Evolutionary conservation across 2,888 invertebrate genomes (phyloP).

Genomic region (Eremobia ochroleuca): DNA sequence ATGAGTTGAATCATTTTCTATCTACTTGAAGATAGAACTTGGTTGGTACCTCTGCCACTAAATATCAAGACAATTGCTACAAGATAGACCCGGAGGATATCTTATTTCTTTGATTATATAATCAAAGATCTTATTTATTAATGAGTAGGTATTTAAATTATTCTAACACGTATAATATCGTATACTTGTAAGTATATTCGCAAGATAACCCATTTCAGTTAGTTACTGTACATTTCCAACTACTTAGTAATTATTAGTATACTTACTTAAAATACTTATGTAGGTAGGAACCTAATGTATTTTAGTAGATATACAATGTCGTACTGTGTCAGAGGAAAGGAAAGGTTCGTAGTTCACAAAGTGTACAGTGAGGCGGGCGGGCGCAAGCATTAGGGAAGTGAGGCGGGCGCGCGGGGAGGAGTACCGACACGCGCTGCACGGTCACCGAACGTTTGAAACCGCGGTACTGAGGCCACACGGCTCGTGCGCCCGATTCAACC

Average conservation of each 20-base stretch:
- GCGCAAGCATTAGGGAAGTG: constrained; percentile 49
- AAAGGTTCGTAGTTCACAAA: constrained; percentile 65
- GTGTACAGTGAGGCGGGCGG: constrained; percentile 60
- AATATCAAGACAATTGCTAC: neutral
- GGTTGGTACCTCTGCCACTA: neutral
- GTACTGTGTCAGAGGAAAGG: constrained; percentile 40
- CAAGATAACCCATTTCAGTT: constrained; percentile 21
- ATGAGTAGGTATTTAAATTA: constrained; percentile 2
- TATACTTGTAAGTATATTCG: constrained; percentile 5
- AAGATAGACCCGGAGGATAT: neutral
- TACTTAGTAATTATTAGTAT: constrained; percentile 5
- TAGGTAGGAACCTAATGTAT: constrained; percentile 4
- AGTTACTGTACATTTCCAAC: constrained; percentile 7
- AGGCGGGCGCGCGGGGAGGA: constrained; percentile 76
- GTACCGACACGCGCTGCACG: constrained; percentile 90
- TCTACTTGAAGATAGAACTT: neutral
- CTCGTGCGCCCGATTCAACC: constrained; percentile 91
- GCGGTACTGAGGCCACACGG: constrained; percentile 84
- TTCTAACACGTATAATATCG: constrained; percentile 37
- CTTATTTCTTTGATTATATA: no score
- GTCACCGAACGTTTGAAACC: constrained; percentile 90
- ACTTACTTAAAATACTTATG: neutral
- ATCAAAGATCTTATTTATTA: constrained; percentile 5
- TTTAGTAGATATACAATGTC: constrained; percentile 24
- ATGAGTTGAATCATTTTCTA: neutral